phyloP scores from a whole-genome alignment of 2,797 vertebrate species.

The Champsocephalus gunnari region DNA sequence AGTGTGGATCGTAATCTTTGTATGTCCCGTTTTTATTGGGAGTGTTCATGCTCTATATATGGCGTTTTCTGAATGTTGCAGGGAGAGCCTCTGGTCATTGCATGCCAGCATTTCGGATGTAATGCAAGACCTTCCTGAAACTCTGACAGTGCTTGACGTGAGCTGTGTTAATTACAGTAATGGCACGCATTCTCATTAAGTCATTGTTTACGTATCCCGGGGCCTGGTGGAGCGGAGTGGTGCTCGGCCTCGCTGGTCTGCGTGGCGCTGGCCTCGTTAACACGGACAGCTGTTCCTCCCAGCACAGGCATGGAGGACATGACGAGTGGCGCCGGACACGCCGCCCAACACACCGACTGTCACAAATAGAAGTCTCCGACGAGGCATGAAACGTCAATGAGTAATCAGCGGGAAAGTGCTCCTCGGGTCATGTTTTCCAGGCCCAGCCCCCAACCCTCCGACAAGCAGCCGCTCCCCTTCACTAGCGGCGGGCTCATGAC shows the following conservation, averaged over 20 bases:
- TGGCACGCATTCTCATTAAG: slow-evolving; percentile 86
- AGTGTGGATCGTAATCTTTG: slow-evolving; percentile 28
- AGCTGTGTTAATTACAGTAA: slow-evolving; percentile 88
- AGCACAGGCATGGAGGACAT: slow-evolving; percentile 73
- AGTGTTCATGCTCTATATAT: slow-evolving; percentile 33
- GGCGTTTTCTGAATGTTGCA: slow-evolving; percentile 35
- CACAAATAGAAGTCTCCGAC: slow-evolving; percentile 76
- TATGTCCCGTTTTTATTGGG: slow-evolving; percentile 29
- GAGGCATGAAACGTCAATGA: slow-evolving; percentile 77
- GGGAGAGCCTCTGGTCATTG: slow-evolving; percentile 61
- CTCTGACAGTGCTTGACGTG: slow-evolving; percentile 86
- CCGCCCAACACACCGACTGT: slow-evolving; percentile 65
- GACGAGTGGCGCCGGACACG: slow-evolving; percentile 70
- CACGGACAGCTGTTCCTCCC: slow-evolving; percentile 86
- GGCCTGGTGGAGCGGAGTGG: slow-evolving; percentile 73
- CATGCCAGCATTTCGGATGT: slow-evolving; percentile 63
- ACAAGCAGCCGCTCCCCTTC: slow-evolving; percentile 60
- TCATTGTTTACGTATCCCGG: slow-evolving; percentile 83
- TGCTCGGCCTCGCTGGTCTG: slow-evolving; percentile 69
- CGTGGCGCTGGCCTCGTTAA: slow-evolving; percentile 78
- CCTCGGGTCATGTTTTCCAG: slow-evolving; percentile 67
- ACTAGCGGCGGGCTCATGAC: slow-evolving; percentile 47
- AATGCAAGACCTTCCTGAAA: slow-evolving; percentile 77
- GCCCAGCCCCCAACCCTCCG: slow-evolving; percentile 46
- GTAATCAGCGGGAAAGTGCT: slow-evolving; percentile 76